Conservation (phyloP, 2,888 invertebrate genomes). For the Cephus runcator region DNA sequence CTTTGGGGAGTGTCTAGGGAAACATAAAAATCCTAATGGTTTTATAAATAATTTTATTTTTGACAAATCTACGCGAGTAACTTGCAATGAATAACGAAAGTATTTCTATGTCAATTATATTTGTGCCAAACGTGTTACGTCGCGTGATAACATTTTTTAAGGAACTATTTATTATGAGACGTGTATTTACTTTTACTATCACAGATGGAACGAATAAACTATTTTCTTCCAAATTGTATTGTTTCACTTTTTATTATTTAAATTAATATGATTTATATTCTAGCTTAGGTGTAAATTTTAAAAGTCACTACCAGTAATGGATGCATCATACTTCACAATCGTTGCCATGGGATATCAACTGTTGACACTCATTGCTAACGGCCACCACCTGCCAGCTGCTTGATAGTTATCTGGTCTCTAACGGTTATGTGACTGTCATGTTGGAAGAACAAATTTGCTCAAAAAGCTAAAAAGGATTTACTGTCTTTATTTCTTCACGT, state of each 20-base stretch:
- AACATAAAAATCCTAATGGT: neutral
- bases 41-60: neutral
- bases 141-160: neutral
- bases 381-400: neutral
- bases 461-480: neutral
- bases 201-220: constrained; percentile 11
- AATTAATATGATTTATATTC: neutral
- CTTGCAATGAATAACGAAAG: neutral
- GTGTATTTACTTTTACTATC: neutral
- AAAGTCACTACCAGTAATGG: neutral
- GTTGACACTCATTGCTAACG: neutral
- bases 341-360: constrained; percentile 18
- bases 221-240: constrained; percentile 2
- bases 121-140: neutral
- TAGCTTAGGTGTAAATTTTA: neutral
- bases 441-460: neutral
- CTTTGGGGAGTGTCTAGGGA: neutral
- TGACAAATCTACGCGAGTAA: neutral
- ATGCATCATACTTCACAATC: constrained; percentile 11
- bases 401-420: neutral
- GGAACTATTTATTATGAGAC: neutral
- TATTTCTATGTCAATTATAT: neutral
- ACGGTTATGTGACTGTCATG: neutral
- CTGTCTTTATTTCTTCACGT: neutral
- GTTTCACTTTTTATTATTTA: neutral